Conservation (phyloP, 2,797 vertebrate species). For the Melanotaenia pygmaea region DNA sequence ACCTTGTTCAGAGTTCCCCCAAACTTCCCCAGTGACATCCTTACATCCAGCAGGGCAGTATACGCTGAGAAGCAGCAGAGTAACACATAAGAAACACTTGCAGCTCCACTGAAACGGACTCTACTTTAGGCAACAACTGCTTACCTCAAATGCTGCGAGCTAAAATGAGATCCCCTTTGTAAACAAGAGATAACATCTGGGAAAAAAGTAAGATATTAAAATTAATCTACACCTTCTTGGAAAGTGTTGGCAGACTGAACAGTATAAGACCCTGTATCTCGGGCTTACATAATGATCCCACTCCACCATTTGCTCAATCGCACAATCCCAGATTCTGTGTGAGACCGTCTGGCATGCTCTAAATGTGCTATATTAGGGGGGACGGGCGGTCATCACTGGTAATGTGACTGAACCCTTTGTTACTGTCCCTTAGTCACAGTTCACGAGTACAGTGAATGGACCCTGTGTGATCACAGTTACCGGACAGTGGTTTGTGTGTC, state of each 20-base stretch:
- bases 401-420: conserved; percentile 75
- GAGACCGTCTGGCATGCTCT: conserved; percentile 40
- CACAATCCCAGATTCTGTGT: conserved; percentile 57
- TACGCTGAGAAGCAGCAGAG: conserved; percentile 73
- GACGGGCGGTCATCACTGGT: conserved; percentile 51
- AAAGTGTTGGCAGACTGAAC: conserved; percentile 10
- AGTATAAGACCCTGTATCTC: conserved; percentile 6
- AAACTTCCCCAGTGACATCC: conserved; percentile 86
- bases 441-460: conserved; percentile 48
- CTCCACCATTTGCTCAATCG: conserved; percentile 21
- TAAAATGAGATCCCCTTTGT: conserved; percentile 87
- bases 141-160: conserved; percentile 81
- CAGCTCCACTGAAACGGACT: neutral
- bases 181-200: conserved; percentile 89
- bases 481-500: conserved; percentile 70
- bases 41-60: conserved; percentile 90
- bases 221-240: conserved; percentile 6
- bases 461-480: conserved; percentile 52
- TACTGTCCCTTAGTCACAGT: conserved; percentile 57
- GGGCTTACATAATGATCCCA: conserved; percentile 43
- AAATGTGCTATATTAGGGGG: conserved; percentile 53
- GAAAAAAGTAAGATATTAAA: conserved; percentile 1
- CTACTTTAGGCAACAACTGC: conserved; percentile 27
- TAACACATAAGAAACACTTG: conserved; percentile 13
- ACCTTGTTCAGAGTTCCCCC: conserved; percentile 86